phyloP scores from a whole-genome alignment of 2,797 vertebrate genomes.

The Myotis planiceps region DNA sequence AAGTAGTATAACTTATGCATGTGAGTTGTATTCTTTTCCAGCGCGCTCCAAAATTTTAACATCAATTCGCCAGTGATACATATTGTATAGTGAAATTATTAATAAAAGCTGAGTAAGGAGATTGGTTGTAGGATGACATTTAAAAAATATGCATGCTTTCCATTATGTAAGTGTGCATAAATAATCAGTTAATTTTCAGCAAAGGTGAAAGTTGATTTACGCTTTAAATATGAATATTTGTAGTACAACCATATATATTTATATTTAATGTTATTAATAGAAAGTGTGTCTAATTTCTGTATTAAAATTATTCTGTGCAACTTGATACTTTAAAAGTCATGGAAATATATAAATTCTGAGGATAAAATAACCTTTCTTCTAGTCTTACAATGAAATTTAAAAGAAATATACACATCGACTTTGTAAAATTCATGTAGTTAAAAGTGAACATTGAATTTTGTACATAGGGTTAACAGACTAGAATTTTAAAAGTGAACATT shows the following conservation, averaged over 20 bases:
- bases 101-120: conserved; percentile 52
- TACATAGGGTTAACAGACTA: background rate
- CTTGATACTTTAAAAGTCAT: conserved; percentile 14
- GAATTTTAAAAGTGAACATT: background rate
- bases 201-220: background rate
- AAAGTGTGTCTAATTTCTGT: background rate
- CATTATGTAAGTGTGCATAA: conserved; percentile 56
- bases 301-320: background rate
- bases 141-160: background rate
- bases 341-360: background rate
- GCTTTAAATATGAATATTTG: conserved; percentile 23
- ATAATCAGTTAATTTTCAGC: conserved; percentile 7
- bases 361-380: background rate
- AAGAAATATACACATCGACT: background rate
- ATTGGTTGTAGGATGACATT: conserved; percentile 26
- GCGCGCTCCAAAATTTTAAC: background rate
- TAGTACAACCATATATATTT: background rate
- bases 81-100: conserved; percentile 34
- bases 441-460: background rate
- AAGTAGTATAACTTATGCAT: conserved; percentile 45
- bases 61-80: background rate
- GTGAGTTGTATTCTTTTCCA: conserved; percentile 41
- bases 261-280: background rate
- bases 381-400: background rate
- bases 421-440: background rate